Evolutionary conservation across 2,113 vertebrate genomes (phyloP).

Genomic region (Periophthalmodon schlosseri): DNA sequence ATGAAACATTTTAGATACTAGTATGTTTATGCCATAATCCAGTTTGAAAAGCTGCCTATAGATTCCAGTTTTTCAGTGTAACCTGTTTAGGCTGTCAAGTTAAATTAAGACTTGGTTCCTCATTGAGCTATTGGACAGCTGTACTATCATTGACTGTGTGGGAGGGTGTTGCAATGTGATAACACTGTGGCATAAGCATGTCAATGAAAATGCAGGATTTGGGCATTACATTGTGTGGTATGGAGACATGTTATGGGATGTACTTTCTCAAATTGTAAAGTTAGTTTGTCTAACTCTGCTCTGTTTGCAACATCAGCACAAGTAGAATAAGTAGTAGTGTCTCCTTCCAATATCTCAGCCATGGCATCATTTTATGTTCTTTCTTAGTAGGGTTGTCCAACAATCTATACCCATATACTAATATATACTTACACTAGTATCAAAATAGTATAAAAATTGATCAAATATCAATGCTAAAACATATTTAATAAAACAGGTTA

Average conservation of each 20-base stretch:
- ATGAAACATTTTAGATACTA: neutral
- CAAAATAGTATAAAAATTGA: too few species aligned
- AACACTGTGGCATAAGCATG: constrained; percentile 24
- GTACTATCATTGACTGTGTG: constrained; percentile 37
- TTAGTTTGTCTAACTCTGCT: neutral
- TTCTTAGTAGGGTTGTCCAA: neutral
- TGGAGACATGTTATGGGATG: neutral
- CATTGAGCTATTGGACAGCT: constrained; percentile 28
- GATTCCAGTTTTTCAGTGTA: constrained; percentile 35
- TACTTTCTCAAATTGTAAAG: constrained; percentile 40
- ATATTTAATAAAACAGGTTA: too few species aligned
- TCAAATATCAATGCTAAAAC: too few species aligned
- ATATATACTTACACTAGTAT: neutral
- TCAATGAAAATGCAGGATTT: constrained; percentile 9
- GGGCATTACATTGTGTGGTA: constrained; percentile 8
- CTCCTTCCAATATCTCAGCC: neutral
- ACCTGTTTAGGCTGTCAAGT: constrained; percentile 39
- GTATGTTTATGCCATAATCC: too few species aligned
- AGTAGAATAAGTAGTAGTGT: too few species aligned
- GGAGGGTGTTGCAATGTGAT: constrained; percentile 32
- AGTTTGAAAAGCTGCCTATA: constrained; percentile 23
- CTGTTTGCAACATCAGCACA: neutral
- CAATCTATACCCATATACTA: neutral
- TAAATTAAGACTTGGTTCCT: constrained; percentile 46
- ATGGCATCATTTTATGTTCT: neutral